Conservation (phyloP, 2,888 invertebrate genomes). For the Drosophila eohydei region DNA sequence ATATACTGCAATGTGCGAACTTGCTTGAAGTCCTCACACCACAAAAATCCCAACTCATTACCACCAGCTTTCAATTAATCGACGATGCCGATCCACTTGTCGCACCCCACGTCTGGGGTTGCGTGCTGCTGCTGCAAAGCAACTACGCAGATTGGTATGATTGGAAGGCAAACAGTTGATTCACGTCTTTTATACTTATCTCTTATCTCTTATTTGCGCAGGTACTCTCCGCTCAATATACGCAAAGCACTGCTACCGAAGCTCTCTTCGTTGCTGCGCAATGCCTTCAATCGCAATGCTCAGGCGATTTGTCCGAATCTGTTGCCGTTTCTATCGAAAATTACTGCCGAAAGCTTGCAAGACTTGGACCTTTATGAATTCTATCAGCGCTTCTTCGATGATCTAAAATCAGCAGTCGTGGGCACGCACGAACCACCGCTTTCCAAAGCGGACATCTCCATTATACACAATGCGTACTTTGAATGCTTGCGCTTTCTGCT, state of each 20-base stretch:
- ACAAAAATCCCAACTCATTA: conserved; percentile 87
- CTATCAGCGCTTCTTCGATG: conserved; percentile 89
- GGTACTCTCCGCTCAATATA: conserved; percentile 87
- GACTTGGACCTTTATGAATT: conserved; percentile 85
- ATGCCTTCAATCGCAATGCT: conserved; percentile 92
- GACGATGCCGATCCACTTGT: conserved; percentile 90
- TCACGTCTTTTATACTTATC: neutral
- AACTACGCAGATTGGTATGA: conserved; percentile 86
- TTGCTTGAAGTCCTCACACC: conserved; percentile 85
- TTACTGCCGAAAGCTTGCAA: conserved; percentile 81
- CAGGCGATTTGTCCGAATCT: conserved; percentile 90
- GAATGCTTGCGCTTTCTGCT: conserved; percentile 90
- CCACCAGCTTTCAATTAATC: conserved; percentile 87
- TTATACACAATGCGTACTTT: conserved; percentile 88
- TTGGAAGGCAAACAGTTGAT: neutral
- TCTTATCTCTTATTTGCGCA: conserved; percentile 26
- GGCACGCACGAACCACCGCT: conserved; percentile 86
- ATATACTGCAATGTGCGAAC: conserved; percentile 87
- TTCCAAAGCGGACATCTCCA: conserved; percentile 88
- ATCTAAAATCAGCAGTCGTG: conserved; percentile 88
- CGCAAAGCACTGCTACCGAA: conserved; percentile 91
- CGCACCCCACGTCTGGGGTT: conserved; percentile 90
- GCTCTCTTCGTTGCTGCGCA: conserved; percentile 88
- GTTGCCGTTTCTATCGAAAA: conserved; percentile 90
- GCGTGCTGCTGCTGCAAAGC: conserved; percentile 87